phyloP scores from a whole-genome alignment of 2,797 vertebrate species.

The Dromococcyx pavoninus region DNA sequence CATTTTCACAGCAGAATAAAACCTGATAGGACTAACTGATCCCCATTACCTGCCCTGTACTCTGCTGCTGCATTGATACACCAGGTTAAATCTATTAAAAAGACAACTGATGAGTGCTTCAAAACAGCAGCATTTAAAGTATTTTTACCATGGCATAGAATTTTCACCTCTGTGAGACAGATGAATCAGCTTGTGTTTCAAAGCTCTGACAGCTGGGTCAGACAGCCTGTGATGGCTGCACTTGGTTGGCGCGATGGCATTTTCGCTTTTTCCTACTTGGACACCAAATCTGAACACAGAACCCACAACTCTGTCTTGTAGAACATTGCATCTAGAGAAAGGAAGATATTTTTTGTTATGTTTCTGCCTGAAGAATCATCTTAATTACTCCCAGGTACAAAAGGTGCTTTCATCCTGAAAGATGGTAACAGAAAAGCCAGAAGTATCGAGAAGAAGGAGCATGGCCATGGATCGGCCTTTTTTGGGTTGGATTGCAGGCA shows the following conservation, averaged over 20 bases:
- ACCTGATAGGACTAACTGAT: neutral
- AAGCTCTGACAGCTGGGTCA: neutral
- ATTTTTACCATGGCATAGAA: neutral
- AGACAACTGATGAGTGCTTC: neutral
- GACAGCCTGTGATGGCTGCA: neutral
- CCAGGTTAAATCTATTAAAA: neutral
- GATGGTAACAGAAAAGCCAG: neutral
- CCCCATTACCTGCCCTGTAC: accelerated
- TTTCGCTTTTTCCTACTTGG: neutral
- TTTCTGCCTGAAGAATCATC: neutral
- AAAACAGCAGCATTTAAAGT: neutral
- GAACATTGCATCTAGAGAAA: neutral
- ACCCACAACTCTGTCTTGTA: accelerated
- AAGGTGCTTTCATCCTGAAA: neutral
- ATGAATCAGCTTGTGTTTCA: neutral
- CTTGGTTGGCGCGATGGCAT: accelerated
- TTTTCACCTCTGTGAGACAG: accelerated
- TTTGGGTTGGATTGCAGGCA: neutral
- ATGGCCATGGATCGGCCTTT: accelerated
- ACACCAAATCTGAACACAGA: neutral
- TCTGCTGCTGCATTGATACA: neutral
- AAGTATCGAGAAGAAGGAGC: neutral
- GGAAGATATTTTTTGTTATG: neutral
- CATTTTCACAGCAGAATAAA: neutral
- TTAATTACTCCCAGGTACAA: neutral